Evolutionary conservation across 1,140 invertebrate genomes (phyloP).

Genomic region (Leptoteleia sp.): DNA sequence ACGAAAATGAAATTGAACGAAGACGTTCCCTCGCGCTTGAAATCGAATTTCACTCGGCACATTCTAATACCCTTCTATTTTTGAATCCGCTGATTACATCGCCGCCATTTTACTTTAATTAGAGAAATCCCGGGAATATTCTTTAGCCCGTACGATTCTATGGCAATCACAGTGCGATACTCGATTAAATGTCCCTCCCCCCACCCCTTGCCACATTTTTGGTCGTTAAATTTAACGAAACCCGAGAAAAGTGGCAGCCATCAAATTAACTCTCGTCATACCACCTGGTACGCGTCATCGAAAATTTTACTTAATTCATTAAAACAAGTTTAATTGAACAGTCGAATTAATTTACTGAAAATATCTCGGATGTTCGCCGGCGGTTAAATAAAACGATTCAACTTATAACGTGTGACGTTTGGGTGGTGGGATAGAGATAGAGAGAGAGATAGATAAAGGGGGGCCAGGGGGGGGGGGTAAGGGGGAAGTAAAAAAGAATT

Average conservation of each 20-base stretch:
- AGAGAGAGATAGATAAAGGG: too few species aligned
- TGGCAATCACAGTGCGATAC: conserved; percentile 6
- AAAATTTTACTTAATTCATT: conserved; percentile 24
- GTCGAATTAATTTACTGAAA: conserved; percentile 26
- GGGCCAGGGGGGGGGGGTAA: too few species aligned
- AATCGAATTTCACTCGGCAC: too few species aligned
- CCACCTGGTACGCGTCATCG: conserved; percentile 8
- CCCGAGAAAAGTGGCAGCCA: conserved; percentile 4
- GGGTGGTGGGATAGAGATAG: too few species aligned
- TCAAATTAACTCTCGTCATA: conserved; percentile 14
- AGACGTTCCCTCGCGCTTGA: too few species aligned
- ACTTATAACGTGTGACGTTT: conserved; percentile 17
- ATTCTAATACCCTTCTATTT: conserved; percentile 6
- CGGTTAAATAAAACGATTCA: conserved; percentile 13
- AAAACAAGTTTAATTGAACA: conserved; percentile 33
- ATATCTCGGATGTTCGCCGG: not conserved
- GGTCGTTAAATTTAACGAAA: conserved; percentile 45
- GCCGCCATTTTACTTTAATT: conserved; percentile 27
- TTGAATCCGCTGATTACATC: conserved; percentile 7
- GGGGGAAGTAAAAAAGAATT: too few species aligned
- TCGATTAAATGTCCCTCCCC: conserved; percentile 26
- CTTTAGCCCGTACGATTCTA: conserved; percentile 15
- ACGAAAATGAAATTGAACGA: too few species aligned
- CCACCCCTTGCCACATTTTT: too few species aligned
- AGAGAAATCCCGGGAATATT: conserved; percentile 26